Conservation (phyloP, 2,888 invertebrate species). For the Lymantria monacha region DNA sequence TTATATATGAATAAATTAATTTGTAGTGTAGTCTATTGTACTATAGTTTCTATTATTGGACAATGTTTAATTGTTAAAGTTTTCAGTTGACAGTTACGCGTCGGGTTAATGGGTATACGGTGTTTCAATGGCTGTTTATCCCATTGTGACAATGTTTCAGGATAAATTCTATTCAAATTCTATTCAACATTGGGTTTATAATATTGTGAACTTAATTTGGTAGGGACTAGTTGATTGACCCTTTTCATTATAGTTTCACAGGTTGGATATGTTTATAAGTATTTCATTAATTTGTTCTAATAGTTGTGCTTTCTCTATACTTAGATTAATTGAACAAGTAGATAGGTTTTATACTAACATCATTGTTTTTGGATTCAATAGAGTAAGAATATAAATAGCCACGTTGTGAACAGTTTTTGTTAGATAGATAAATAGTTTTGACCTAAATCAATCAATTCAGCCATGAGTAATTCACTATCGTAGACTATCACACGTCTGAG, state of each 20-base stretch:
- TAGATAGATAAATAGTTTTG: no score
- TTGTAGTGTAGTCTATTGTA: slow-evolving; percentile 68
- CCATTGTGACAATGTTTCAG: slow-evolving; percentile 61
- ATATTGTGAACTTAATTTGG: slow-evolving; percentile 43
- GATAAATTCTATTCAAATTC: slow-evolving; percentile 59
- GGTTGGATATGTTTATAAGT: slow-evolving; percentile 9
- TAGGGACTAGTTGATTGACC: slow-evolving; percentile 45
- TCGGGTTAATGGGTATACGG: slow-evolving; percentile 67
- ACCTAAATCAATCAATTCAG: no score
- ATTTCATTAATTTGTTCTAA: neutral
- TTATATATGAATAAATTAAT: slow-evolving; percentile 72
- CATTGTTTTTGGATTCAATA: no score
- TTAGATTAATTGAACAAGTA: no score
- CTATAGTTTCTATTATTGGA: slow-evolving; percentile 75
- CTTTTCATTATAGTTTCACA: slow-evolving; percentile 15
- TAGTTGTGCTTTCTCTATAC: no score
- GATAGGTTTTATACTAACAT: no score
- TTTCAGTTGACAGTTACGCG: slow-evolving; percentile 64
- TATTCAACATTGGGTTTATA: slow-evolving; percentile 35
- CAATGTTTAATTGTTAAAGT: slow-evolving; percentile 72
- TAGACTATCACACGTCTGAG: no score
- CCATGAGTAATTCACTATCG: no score
- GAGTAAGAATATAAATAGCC: no score
- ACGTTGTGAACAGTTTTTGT: no score
- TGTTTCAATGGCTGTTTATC: slow-evolving; percentile 66